Conservation (phyloP, 1,140 invertebrate genomes). For the Drosophila kohkoa region DNA sequence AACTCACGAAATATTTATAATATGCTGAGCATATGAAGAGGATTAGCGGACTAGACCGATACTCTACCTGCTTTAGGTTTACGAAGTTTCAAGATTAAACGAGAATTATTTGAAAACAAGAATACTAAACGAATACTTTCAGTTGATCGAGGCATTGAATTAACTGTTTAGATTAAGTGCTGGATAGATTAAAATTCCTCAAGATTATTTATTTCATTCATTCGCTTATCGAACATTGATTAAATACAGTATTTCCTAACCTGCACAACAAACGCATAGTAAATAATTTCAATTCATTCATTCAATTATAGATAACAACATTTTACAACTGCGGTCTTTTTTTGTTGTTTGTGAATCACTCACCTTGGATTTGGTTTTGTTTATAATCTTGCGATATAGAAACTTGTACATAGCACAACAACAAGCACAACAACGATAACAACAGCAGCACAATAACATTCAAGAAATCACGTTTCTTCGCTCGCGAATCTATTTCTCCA, state of each 20-base stretch:
- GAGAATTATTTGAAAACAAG: not conserved
- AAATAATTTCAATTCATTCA: slow-evolving; percentile 27
- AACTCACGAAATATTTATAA: slow-evolving; percentile 16
- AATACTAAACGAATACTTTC: not conserved
- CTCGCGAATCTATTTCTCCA: not conserved
- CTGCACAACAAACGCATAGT: slow-evolving; percentile 30
- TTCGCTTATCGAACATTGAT: no score
- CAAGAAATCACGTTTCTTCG: slow-evolving; percentile 35
- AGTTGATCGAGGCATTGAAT: not conserved
- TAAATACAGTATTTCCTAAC: slow-evolving; percentile 27
- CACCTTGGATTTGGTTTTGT: slow-evolving; percentile 63
- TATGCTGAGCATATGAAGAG: slow-evolving; percentile 3
- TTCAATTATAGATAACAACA: not conserved
- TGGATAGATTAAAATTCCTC: no score
- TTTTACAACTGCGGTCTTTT: not conserved
- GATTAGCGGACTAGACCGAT: slow-evolving; percentile 15
- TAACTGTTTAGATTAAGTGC: not conserved
- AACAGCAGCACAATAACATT: slow-evolving; percentile 27
- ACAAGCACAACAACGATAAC: slow-evolving; percentile 24
- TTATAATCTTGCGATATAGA: slow-evolving; percentile 59
- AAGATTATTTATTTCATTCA: no score
- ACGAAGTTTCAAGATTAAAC: not conserved
- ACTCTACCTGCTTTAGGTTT: slow-evolving; percentile 6
- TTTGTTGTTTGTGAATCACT: slow-evolving; percentile 39
- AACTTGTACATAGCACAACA: slow-evolving; percentile 60